These are phyloP conservation scores for Staurois parvus DNA, from an alignment of 2,797 vertebrate species.

Conservation along the genomic window DNA sequence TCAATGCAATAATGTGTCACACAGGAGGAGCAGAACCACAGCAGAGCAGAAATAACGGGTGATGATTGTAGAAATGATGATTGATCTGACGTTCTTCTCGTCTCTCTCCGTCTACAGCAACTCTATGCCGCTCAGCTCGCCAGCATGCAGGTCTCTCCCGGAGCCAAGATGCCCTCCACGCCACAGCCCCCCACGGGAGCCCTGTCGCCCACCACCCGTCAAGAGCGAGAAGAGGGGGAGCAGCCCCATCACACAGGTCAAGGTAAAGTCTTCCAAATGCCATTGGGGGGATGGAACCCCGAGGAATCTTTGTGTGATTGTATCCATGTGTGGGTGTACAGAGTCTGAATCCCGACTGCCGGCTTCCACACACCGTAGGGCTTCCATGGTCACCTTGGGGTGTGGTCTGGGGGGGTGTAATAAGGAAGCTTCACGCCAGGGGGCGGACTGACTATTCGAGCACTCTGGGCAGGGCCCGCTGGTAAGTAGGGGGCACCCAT, in stretches of 20 bases:
- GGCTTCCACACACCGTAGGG: too few species aligned
- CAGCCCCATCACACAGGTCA: conserved; percentile 95
- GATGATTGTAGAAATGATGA: background rate
- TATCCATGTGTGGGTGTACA: too few species aligned
- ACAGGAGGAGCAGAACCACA: background rate
- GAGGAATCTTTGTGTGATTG: too few species aligned
- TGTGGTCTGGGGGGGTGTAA: too few species aligned
- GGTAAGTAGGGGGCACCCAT: too few species aligned
- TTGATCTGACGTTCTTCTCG: background rate
- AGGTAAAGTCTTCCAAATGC: conserved; percentile 79
- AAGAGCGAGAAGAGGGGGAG: conserved; percentile 98
- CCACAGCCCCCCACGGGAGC: conserved; percentile 91
- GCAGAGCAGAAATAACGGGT: background rate
- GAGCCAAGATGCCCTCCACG: conserved; percentile 96
- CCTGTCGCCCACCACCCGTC: conserved; percentile 92
- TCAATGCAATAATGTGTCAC: background rate
- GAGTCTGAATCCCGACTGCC: too few species aligned
- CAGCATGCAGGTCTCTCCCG: conserved; percentile 99
- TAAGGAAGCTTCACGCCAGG: too few species aligned
- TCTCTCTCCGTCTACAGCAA: conserved; percentile 86
- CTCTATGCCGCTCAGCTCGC: conserved; percentile 98
- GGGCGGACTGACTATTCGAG: too few species aligned
- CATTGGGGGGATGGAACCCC: too few species aligned
- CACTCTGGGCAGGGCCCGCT: too few species aligned
- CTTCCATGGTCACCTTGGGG: too few species aligned